Conservation (phyloP, 2,113 vertebrate genomes). For the Corythoichthys intestinalis region DNA sequence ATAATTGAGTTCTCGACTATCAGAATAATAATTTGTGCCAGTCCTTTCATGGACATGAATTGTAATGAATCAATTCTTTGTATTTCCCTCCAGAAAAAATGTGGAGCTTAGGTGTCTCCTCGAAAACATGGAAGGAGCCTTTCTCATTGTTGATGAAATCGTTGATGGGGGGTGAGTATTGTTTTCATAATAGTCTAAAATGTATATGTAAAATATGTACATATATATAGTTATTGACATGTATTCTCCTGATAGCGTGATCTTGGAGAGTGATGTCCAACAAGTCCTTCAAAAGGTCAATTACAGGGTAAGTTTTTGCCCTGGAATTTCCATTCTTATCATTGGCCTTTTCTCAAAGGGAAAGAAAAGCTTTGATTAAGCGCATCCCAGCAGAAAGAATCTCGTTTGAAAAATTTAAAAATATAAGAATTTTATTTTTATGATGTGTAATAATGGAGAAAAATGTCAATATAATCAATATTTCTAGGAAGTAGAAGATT, state of each 20-base stretch:
- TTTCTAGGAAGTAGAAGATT: too few relatives aligned
- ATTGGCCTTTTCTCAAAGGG: background rate
- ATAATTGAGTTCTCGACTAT: too few relatives aligned
- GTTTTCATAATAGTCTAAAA: too few relatives aligned
- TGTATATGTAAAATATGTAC: too few relatives aligned
- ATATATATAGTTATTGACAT: background rate
- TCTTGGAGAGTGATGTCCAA: conserved; percentile 88
- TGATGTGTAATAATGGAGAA: too few relatives aligned
- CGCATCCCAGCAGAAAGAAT: too few relatives aligned
- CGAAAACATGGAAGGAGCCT: conserved; percentile 82
- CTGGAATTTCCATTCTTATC: background rate
- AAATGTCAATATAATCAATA: too few relatives aligned
- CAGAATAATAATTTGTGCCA: too few relatives aligned
- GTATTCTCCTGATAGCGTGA: conserved; percentile 74
- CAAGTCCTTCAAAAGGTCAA: conserved; percentile 88
- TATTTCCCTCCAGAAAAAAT: conserved; percentile 70
- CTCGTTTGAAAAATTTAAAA: too few relatives aligned
- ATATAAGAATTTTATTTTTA: too few relatives aligned
- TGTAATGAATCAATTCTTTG: background rate
- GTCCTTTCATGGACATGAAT: background rate
- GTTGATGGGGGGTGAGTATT: conserved; percentile 84
- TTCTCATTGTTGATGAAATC: conserved; percentile 83
- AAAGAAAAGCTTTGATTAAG: too few relatives aligned
- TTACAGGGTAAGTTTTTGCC: conserved; percentile 75
- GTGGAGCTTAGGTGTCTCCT: conserved; percentile 80